Evolutionary conservation across 53 echinoderm and acorn worm species (phyloP).

Genomic region (Stichopus horrens): DNA sequence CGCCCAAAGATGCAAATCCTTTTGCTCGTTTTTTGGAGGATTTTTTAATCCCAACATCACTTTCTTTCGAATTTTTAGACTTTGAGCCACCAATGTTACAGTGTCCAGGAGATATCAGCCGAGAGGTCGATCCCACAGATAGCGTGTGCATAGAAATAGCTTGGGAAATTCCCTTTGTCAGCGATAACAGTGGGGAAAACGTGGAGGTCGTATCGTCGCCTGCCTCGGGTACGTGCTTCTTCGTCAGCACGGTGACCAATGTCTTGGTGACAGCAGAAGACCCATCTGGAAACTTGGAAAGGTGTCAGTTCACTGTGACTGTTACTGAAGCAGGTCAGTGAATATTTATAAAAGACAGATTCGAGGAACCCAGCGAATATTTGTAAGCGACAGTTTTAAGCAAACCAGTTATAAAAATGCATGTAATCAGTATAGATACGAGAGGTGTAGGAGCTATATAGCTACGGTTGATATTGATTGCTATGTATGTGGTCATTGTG

Average conservation of each 20-base stretch:
- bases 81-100: constrained; percentile 23
- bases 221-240: constrained; percentile 20
- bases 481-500: too few relatives aligned
- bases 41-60: too few relatives aligned
- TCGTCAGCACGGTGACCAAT: constrained; percentile 13
- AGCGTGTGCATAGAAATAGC: neutral
- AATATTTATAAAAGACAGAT: neutral
- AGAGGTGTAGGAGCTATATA: too few relatives aligned
- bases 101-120: constrained; percentile 6
- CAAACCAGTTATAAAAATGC: too few relatives aligned
- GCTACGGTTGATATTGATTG: too few relatives aligned
- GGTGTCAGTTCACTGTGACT: constrained; percentile 11
- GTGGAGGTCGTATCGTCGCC: constrained; percentile 14
- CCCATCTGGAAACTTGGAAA: constrained; percentile 2
- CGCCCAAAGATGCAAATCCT: too few relatives aligned
- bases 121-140: neutral
- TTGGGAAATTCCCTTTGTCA: constrained; percentile 28
- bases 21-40: too few relatives aligned
- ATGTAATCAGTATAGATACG: too few relatives aligned
- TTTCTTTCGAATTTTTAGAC: neutral
- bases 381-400: neutral
- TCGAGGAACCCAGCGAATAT: neutral
- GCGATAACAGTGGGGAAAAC: constrained; percentile 24
- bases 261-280: constrained; percentile 32
- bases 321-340: constrained; percentile 1